Evolutionary conservation across 1,140 invertebrate species (phyloP), one percentile per base, ranked within the genome.

Genomic region (Drosophila malerkotliana): DNA sequence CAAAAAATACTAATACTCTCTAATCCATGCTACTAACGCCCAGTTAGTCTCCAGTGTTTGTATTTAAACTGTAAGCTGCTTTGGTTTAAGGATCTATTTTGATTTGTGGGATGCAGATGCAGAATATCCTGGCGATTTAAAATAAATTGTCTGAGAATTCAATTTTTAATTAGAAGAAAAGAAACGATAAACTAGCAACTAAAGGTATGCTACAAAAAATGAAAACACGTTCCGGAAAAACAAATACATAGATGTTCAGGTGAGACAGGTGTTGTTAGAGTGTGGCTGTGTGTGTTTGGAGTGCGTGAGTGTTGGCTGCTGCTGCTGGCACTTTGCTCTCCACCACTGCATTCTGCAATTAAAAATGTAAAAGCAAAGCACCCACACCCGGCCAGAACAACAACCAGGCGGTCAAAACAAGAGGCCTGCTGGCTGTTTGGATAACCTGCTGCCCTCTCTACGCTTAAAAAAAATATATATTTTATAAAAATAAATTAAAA

Each of bases 201-300:
- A 75, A 87, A 87, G 72, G 78, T 87, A 88, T 87, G 83, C 83
- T 69, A 82, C 69, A 64, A 77, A 75, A 82, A 64, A 64, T 6
- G 26, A 10, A 41, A 41, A 41, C 39, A 63, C 39, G 28, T 0
- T 0, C 21, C 24, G 55, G n/a, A 37, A 66, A 60, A 72, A 64
- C 32, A 73, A 77, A 57, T 62, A 21, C 5, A 28, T 6, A 28
- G 34, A 55, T 10, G 28, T 52, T 10, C 55, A 48, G 55, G 44
- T 59, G 34, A 6, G 26, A 6, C 26, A 28, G 26, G 26, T 28
- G 39, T 28, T 56, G 37, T 18, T 8, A 37, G 10, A 52, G 44
- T 32, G 34, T 26, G 12, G 9, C 18, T 59, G 52, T 12, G 15
- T 37, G 12, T 47, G 53, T 55, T 45, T 34, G 14, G 56, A 45